Base-by-base conservation (phyloP, 2,797 vertebrate species). In the Anisognathus igniventris region DNA sequence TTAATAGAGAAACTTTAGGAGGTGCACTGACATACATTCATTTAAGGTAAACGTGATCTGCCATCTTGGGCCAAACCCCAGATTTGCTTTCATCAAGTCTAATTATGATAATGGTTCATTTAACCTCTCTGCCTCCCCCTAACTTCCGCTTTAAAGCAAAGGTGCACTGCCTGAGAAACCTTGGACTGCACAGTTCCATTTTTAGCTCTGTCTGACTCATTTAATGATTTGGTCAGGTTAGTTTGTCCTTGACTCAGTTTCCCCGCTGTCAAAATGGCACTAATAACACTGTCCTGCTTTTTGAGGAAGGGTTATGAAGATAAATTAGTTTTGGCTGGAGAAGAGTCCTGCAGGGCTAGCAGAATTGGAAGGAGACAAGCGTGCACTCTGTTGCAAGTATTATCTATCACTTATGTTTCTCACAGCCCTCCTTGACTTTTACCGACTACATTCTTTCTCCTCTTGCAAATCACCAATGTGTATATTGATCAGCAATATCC, bases 171-270 rank as follows among this genome's bases (percentile, higher is more conserved):
- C 95, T 93, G 90, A 92, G 95, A 96, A 97, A 95, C 95, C 96
- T 96, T 94, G 94, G 91, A 88, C 73, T 73, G 82, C 70, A 73
- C 79, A 76, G 71, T 95, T 96, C 94, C 95, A 95, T 96, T 96
- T 95, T 96, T 96, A 96, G 93, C 93, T 94, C 84, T 74, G 54
- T 91, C 93, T 96, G 89, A 97, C 82, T 96, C 76, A 70, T 84
- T 90, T 89, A 94, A 95, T 94, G 90, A 96, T 93, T 84, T 94
- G 87, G 76, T 91, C 85, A 95, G 89, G 93, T 94, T 92, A 93
- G 87, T 93, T 97, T 95, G 89, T 93, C 93, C 93, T 94, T 96
- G 93, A 96, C 96, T 97, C 95, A 95, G 96, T 97, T 96, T 97
- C 95, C 95, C 96, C 51, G 86, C 73, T 93, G 87, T 90, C 93